Percentiles rank a stretch among this genome's conserved stretches.
Evolutionary conservation across 2,113 vertebrate species (phyloP).

Genomic region (Struthio camelus): DNA sequence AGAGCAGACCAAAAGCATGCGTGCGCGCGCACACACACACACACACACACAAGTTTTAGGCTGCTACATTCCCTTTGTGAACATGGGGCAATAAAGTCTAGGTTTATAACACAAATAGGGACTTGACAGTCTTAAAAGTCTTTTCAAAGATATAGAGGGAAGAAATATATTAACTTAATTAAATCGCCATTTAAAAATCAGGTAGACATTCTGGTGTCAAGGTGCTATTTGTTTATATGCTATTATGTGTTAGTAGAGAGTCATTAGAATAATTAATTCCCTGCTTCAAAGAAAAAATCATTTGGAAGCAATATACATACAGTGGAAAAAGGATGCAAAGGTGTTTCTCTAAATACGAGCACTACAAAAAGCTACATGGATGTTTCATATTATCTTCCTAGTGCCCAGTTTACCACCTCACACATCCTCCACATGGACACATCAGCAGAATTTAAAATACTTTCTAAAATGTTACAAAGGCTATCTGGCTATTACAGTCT

Average conservation of each 20-base stretch:
- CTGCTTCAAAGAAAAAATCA: neutral
- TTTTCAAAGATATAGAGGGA: neutral
- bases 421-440: neutral
- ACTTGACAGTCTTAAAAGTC: rapidly evolving
- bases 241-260: neutral
- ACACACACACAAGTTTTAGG: neutral
- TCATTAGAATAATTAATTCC: neutral
- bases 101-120: neutral
- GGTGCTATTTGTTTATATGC: neutral
- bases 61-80: neutral
- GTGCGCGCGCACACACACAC: neutral
- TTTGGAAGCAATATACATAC: neutral
- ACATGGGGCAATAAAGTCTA: neutral
- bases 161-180: neutral
- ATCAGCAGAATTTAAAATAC: neutral
- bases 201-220: neutral
- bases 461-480: neutral
- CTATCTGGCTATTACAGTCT: neutral
- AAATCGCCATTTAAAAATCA: neutral
- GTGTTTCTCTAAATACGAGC: neutral
- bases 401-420: neutral
- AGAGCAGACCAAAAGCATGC: neutral
- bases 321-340: neutral
- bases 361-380: neutral
- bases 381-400: neutral